Conservation (phyloP, 2,888 invertebrate genomes). For the Agonum fuliginosum region DNA sequence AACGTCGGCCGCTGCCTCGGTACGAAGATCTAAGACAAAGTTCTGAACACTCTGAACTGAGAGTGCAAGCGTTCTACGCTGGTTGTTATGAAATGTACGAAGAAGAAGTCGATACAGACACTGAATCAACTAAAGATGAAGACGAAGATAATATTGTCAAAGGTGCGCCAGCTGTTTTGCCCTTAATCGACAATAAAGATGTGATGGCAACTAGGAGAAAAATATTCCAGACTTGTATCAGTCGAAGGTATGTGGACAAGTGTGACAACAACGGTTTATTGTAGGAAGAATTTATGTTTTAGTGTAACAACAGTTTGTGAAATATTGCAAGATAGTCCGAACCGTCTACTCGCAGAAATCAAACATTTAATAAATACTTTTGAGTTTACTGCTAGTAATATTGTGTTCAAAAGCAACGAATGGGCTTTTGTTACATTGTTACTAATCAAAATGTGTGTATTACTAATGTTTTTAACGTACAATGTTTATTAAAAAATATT, state of each 20-base stretch:
- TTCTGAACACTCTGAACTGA: constrained; percentile 78
- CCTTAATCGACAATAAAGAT: constrained; percentile 80
- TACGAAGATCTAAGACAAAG: constrained; percentile 79
- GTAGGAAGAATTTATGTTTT: constrained; percentile 4
- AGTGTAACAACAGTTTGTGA: constrained; percentile 44
- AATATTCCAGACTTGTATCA: constrained; percentile 81
- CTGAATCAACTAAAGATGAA: constrained; percentile 63
- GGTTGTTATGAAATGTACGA: constrained; percentile 73
- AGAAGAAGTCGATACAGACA: constrained; percentile 64
- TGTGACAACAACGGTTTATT: constrained; percentile 35
- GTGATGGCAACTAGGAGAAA: constrained; percentile 80
- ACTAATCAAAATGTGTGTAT: constrained; percentile 79
- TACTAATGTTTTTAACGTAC: not conserved
- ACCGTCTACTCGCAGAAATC: constrained; percentile 70
- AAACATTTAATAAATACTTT: constrained; percentile 78
- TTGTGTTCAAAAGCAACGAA: constrained; percentile 82
- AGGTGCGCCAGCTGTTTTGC: constrained; percentile 74
- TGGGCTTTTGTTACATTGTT: constrained; percentile 84
- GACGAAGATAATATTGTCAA: constrained; percentile 67
- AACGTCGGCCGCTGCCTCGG: constrained; percentile 78
- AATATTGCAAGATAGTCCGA: constrained; percentile 43
- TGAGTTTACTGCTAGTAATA: constrained; percentile 81
- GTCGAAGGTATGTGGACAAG: constrained; percentile 74
- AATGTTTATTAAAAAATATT: constrained; percentile 22
- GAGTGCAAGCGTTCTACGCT: constrained; percentile 79